Conservation (phyloP, 2,888 invertebrate genomes). For the Eupithecia vulgata region DNA sequence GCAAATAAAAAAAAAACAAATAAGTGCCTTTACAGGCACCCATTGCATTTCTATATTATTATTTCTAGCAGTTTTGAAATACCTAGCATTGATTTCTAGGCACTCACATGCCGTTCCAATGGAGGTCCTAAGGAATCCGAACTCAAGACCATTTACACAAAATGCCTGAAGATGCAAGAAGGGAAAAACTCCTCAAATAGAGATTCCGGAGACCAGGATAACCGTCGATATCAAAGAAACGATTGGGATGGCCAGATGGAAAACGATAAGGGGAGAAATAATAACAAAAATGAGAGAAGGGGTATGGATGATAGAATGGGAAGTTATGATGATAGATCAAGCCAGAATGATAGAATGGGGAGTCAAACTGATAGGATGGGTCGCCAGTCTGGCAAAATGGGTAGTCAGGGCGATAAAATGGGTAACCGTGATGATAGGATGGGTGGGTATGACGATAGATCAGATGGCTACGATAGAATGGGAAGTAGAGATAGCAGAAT, state of each 20-base stretch:
- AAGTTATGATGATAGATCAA: constrained; percentile 43
- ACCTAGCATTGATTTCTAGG: constrained; percentile 35
- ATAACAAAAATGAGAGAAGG: constrained; percentile 50
- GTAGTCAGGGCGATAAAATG: constrained; percentile 23
- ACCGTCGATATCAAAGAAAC: constrained; percentile 54
- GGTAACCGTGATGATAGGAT: constrained; percentile 43
- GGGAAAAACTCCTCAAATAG: constrained; percentile 58
- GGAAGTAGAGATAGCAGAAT: constrained; percentile 44
- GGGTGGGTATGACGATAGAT: constrained; percentile 30
- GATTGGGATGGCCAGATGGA: constrained; percentile 52
- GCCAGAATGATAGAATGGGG: constrained; percentile 34
- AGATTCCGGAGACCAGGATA: constrained; percentile 57
- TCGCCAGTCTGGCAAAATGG: constrained; percentile 44
- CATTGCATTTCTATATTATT: neutral
- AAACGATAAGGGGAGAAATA: constrained; percentile 47
- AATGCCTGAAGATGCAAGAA: constrained; percentile 80
- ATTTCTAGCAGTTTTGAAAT: neutral
- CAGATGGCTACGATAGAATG: constrained; percentile 21
- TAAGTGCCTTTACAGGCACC: neutral
- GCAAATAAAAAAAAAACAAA: neutral
- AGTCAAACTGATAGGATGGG: constrained; percentile 46
- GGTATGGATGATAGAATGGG: constrained; percentile 47
- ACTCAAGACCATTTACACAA: constrained; percentile 82
- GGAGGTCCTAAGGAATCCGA: constrained; percentile 85
- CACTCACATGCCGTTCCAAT: constrained; percentile 84